A percentile compares a stretch with the other conserved stretches of the same genome.
phyloP scores from a whole-genome alignment of 2,797 vertebrate species.

The Anguilla megastoma region DNA sequence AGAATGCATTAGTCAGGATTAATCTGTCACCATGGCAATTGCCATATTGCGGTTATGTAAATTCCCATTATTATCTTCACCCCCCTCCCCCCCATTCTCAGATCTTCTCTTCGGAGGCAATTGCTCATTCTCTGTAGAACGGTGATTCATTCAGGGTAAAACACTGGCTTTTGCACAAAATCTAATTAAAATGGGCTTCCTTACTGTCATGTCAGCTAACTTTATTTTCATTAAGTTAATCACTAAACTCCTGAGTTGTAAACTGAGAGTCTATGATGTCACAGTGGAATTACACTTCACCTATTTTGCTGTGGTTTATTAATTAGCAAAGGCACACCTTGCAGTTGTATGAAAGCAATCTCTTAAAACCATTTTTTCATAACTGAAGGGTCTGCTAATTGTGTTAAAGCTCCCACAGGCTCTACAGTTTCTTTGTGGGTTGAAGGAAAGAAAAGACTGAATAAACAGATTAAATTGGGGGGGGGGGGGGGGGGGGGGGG shows the following conservation, averaged over 20 bases:
- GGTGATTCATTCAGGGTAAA: neutral
- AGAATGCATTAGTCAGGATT: neutral
- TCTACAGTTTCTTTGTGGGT: neutral
- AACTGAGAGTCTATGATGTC: neutral
- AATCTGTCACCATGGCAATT: neutral
- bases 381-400: neutral
- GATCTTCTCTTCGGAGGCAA: neutral
- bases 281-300: neutral
- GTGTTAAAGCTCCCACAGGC: neutral
- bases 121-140: neutral
- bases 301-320: neutral
- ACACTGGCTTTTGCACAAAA: neutral
- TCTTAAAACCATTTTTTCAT: neutral
- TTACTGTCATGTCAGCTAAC: neutral
- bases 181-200: neutral
- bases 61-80: neutral
- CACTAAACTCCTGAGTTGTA: neutral
- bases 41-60: conserved; percentile 15
- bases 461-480: neutral
- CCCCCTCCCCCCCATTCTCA: neutral
- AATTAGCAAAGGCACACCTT: neutral
- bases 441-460: neutral
- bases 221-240: neutral
- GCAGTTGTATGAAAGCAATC: neutral
- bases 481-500: too few relatives aligned